Conservation (phyloP, 2,113 vertebrate species). For the Reinhardtius hippoglossoides region DNA sequence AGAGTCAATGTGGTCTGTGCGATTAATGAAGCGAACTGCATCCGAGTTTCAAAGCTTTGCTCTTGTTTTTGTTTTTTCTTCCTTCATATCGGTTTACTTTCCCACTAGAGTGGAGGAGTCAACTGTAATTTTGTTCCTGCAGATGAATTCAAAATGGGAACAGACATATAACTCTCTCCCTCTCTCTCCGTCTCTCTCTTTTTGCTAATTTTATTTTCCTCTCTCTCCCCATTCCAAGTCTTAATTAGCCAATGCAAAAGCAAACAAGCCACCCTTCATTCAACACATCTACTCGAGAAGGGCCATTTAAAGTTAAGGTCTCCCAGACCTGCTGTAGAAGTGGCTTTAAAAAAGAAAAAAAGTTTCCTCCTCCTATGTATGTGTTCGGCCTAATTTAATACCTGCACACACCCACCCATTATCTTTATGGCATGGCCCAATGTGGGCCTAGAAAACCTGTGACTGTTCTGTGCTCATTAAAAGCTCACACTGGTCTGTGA, state of each 20-base stretch:
- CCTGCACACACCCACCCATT: conserved; percentile 70
- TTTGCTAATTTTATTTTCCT: conserved; percentile 18
- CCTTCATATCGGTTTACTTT: conserved; percentile 71
- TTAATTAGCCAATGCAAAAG: conserved; percentile 78
- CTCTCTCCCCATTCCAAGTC: conserved; percentile 56
- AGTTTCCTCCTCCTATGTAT: conserved; percentile 46
- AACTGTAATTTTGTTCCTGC: conserved; percentile 78
- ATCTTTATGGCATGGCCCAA: conserved; percentile 68
- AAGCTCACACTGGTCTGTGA: conserved; percentile 65
- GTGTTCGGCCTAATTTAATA: conserved; percentile 68
- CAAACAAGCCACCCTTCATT: conserved; percentile 65
- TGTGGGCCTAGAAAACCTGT: conserved; percentile 42
- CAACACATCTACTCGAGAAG: conserved; percentile 53
- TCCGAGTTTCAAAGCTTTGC: conserved; percentile 66
- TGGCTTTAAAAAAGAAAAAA: conserved; percentile 37
- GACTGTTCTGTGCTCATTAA: conserved; percentile 74
- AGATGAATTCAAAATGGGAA: conserved; percentile 79
- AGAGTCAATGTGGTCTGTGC: conserved; percentile 55
- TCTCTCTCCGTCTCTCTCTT: conserved; percentile 6
- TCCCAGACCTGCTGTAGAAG: conserved; percentile 49
- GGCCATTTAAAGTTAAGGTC: conserved; percentile 58
- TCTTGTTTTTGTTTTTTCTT: conserved; percentile 52
- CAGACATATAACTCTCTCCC: conserved; percentile 58
- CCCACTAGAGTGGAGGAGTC: conserved; percentile 76
- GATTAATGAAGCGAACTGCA: conserved; percentile 73